These are phyloP conservation scores for Paradisaea rubra DNA, from an alignment of 2,113 vertebrate genomes.

Conservation along the genomic window DNA sequence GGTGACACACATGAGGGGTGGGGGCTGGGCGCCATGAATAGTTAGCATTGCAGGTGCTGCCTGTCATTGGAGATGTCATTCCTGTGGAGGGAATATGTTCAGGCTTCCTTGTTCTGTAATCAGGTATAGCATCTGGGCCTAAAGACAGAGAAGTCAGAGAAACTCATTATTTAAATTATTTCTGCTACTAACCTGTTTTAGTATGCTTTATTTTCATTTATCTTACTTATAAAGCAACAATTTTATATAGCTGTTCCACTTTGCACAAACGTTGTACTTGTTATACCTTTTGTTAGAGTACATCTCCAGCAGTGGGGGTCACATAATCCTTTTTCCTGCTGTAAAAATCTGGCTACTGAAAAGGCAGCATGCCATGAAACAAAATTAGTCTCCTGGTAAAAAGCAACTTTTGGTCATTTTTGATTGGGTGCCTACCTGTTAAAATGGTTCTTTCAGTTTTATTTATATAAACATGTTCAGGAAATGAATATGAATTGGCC, in stretches of 20 bases:
- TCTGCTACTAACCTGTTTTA: background rate
- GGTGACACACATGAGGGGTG: background rate
- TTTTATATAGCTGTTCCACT: background rate
- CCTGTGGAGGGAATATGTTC: slow-evolving; percentile 58
- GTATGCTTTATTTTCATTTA: background rate
- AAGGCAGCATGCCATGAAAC: accelerated
- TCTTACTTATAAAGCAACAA: background rate
- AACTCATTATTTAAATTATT: background rate
- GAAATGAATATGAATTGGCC: background rate
- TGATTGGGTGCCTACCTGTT: background rate
- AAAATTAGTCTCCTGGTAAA: background rate
- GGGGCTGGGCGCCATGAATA: slow-evolving; percentile 64
- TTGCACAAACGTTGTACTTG: background rate
- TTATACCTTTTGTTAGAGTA: background rate
- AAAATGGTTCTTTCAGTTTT: background rate
- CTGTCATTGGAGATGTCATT: slow-evolving; percentile 11
- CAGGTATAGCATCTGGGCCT: slow-evolving; percentile 70
- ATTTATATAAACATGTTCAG: background rate
- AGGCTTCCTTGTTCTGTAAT: slow-evolving; percentile 67
- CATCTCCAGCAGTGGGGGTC: background rate
- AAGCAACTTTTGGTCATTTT: background rate
- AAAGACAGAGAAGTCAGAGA: background rate
- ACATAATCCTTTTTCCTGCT: background rate
- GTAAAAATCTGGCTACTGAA: background rate
- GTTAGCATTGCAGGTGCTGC: slow-evolving; percentile 63